phyloP scores from a whole-genome alignment of 2,797 vertebrate species.

The Pseudotriccus pelzelni region DNA sequence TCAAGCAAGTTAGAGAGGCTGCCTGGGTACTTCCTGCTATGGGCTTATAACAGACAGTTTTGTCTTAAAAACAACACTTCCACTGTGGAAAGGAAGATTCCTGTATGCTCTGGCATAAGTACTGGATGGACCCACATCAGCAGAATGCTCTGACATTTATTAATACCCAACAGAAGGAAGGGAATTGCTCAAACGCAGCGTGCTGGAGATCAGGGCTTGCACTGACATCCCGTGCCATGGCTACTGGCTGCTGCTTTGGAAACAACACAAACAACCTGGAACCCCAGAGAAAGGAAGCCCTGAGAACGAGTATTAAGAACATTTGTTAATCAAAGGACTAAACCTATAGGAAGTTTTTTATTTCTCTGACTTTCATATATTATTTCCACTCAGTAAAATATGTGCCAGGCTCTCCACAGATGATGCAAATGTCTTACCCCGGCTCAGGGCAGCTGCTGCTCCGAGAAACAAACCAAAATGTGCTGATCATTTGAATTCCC shows the following conservation, averaged over 20 bases:
- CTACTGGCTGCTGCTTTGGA: not conserved
- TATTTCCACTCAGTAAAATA: slow-evolving; percentile 65
- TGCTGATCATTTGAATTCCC: slow-evolving; percentile 11
- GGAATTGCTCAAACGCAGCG: rapidly evolving
- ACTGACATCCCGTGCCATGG: not conserved
- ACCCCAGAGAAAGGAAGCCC: not conserved
- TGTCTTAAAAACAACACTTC: not conserved
- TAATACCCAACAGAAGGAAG: not conserved
- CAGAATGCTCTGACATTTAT: not conserved
- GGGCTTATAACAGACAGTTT: not conserved
- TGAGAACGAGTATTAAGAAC: not conserved
- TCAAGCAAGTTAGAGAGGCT: not conserved
- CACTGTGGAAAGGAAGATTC: not conserved
- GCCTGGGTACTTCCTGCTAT: not conserved
- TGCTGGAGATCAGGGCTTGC: not conserved
- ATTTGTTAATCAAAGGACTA: slow-evolving; percentile 63
- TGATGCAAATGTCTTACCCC: slow-evolving; percentile 35
- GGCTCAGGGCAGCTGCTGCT: slow-evolving; percentile 6
- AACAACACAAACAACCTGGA: not conserved
- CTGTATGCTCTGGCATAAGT: not conserved
- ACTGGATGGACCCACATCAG: not conserved
- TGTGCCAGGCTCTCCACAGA: not conserved
- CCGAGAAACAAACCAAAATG: slow-evolving; percentile 19
- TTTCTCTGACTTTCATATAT: not conserved
- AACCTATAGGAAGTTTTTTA: not conserved